Base-by-base conservation (phyloP, 2,113 vertebrate genomes). In the Gambusia holbrooki region DNA sequence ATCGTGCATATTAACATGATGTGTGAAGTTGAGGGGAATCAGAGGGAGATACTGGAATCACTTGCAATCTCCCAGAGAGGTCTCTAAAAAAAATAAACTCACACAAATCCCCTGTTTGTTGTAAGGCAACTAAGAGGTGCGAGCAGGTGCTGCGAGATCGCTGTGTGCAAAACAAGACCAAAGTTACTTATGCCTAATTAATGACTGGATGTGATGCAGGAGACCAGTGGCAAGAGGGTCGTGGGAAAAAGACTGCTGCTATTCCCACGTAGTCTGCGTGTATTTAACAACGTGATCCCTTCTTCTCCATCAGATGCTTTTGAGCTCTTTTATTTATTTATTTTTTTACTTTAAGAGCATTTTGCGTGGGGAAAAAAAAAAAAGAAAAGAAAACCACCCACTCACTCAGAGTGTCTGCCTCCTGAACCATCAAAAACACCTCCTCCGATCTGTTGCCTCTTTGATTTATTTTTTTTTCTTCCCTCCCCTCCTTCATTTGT, bases 21-120 rank as follows among this genome's bases (percentile, higher is more conserved):
- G 62, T 62, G 79, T 86, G 86, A 77, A 86, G 72, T 71, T 74
- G 83, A 80, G 70, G 63, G 37, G 77, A 81, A 82, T 83, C 79
- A 78, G 64, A 69, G 71, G 82, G 83, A 86, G 79, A 84, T 72
- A 86, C 35, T 81, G 58, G 84, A 84, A 83, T 80, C 77, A 65
- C 35, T 0, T 1, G 71, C 68, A 82, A 73, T 64, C 71, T 87
- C 79, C 83, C 6, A 0, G 76, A 79, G 73, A 86, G 76, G 64
- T 66, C 13, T 74, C 77, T 82, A 85, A 89, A 90, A 89, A 90
- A 30, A 90, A 92, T 87, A 92, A 80, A 80, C 77, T 64, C 51
- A 37, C 62, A 27, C 64, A 76, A 79, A 90, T 86, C 58, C 82
- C 86, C 76, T 70, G 77, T 68, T 33, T 25, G 32, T 61, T 51